Evolutionary conservation across 2,797 vertebrate genomes (phyloP).

Genomic region (Sebastes taczanowskii): DNA sequence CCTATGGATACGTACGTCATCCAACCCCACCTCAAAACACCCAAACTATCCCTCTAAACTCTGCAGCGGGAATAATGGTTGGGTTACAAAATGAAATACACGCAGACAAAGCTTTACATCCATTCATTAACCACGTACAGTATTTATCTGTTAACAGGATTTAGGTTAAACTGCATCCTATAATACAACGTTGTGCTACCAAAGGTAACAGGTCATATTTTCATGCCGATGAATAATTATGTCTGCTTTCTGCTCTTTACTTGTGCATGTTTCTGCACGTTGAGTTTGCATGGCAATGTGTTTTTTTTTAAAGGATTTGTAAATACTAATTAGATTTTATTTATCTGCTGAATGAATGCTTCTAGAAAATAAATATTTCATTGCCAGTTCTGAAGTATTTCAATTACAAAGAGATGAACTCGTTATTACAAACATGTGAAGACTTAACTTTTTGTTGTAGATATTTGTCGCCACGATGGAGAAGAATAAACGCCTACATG

Average conservation of each 20-base stretch:
- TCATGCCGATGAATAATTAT: slow-evolving; percentile 26
- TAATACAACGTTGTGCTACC: slow-evolving; percentile 40
- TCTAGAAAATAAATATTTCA: slow-evolving; percentile 11
- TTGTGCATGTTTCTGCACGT: slow-evolving; percentile 64
- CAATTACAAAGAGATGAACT: not conserved
- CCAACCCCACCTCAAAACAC: too few relatives aligned
- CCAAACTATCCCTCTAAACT: not conserved
- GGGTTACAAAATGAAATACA: slow-evolving; percentile 5
- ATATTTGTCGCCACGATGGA: slow-evolving; percentile 37
- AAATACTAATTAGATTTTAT: slow-evolving; percentile 42
- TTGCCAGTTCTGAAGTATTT: not conserved
- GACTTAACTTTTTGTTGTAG: not conserved
- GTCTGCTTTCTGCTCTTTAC: slow-evolving; percentile 29
- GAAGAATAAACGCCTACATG: slow-evolving; percentile 34
- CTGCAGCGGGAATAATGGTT: not conserved
- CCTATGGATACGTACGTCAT: too few relatives aligned
- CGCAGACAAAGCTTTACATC: slow-evolving; percentile 16
- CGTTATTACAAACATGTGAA: not conserved
- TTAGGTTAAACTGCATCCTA: not conserved
- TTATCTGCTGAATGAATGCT: slow-evolving; percentile 25
- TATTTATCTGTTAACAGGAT: slow-evolving; percentile 2
- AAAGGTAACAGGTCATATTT: slow-evolving; percentile 43
- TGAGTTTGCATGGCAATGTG: slow-evolving; percentile 64
- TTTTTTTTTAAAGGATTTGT: slow-evolving; percentile 33
- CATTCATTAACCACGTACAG: slow-evolving; percentile 2